Base-by-base conservation (phyloP, 1,140 invertebrate genomes). In the Piezodorus guildinii region DNA sequence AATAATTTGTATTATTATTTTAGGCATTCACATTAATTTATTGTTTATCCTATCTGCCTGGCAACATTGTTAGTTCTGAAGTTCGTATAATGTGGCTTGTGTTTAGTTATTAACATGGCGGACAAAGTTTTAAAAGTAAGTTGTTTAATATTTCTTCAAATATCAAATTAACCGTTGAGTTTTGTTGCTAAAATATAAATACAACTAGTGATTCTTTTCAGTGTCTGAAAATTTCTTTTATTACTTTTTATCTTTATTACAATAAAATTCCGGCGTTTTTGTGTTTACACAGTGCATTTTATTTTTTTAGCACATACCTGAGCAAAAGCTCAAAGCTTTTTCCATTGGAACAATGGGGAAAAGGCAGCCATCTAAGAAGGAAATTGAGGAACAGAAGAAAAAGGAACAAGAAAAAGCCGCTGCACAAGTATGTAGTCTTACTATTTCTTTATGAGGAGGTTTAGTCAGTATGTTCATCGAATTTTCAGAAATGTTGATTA, bases 381-480 rank as follows among this genome's bases (percentile, higher is more conserved):
- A 95, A 76, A 74, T 90, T 12, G 91, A 95, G 72, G 91, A 95
- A 69, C 81, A 86, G 62, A 83, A 84, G 63, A 92, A 92, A 76
- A 90, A 90, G 72, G 90, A 94, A 73, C 87, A 94, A 73, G 88
- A 92, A 72, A 88, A 90, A 74, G 88, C 85, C 19, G 87, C 87
- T 15, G 88, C 87, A 62, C 80, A 85, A 73, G 84, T 86, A 77
- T 23, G 52, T 56, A 25, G 1, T 23, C 3, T 8, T 23, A 2
- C 5, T 56, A 56, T 56, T 56, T 23, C 52, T 60, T 43, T 39
- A 25, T 58, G n/a, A n/a, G n/a, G n/a, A n/a, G n/a, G n/a, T n/a
- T n/a, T n/a, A n/a, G n/a, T n/a, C n/a, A n/a, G n/a, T n/a, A n/a
- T n/a, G n/a, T n/a, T n/a, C n/a, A n/a, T n/a, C n/a, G n/a, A n/a